These are phyloP conservation scores for Stichodactyla mertensii DNA, from an alignment of 64 coral and sea anemone genomes.

Conservation along the genomic window DNA sequence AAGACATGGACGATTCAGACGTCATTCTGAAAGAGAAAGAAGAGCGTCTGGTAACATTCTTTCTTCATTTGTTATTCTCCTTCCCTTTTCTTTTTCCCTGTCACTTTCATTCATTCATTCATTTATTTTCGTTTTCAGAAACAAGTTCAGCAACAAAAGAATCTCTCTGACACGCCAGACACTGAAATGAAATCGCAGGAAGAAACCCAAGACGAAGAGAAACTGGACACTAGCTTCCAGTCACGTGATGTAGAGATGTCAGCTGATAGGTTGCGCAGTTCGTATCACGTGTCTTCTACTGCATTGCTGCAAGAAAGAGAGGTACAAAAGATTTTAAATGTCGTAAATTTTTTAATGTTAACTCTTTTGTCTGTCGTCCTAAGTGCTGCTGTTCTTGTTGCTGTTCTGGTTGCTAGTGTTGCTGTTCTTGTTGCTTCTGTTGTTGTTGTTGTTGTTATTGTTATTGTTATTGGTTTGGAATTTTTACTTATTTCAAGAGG, in stretches of 20 bases:
- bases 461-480: too few relatives aligned
- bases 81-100: neutral
- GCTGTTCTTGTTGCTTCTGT: neutral
- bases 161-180: neutral
- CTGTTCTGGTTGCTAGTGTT: too few relatives aligned
- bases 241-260: neutral
- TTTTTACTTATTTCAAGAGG: too few relatives aligned
- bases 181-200: constrained; percentile 23
- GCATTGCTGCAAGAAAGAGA: neutral
- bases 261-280: neutral
- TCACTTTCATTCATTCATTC: neutral
- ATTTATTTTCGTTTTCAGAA: neutral
- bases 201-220: neutral
- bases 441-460: too few relatives aligned
- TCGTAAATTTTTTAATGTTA: neutral
- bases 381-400: neutral
- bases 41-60: constrained; percentile 39
- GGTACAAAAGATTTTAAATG: constrained; percentile 4
- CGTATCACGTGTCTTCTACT: neutral
- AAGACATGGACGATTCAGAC: constrained; percentile 44
- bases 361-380: too few relatives aligned
- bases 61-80: neutral
- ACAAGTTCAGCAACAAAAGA: constrained; percentile 5
- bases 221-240: constrained; percentile 3
- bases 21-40: constrained; percentile 48